Conservation (phyloP, 2,888 invertebrate genomes). For the Eulithis testata region DNA sequence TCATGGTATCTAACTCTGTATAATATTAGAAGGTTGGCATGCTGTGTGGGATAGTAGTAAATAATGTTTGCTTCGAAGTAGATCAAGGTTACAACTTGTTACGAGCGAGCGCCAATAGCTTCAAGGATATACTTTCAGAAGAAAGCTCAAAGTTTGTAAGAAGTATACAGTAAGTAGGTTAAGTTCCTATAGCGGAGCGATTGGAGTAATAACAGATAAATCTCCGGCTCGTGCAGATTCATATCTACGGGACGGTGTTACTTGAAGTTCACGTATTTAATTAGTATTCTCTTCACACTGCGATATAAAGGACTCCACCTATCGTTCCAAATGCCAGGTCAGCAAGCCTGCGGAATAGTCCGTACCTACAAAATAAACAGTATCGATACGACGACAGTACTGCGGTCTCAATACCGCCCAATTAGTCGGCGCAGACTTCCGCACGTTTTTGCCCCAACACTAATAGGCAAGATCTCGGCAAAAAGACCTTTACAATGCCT, state of each 20-base stretch:
- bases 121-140: constrained; percentile 34
- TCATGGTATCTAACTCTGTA: no score
- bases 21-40: background rate
- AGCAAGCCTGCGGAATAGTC: constrained; percentile 45
- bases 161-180: constrained; percentile 12
- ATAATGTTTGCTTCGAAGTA: constrained; percentile 24
- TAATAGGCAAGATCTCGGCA: constrained; percentile 73
- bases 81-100: constrained; percentile 38
- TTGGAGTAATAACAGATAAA: constrained; percentile 35
- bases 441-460: constrained; percentile 78
- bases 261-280: constrained; percentile 34
- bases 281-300: constrained; percentile 34
- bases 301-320: constrained; percentile 28
- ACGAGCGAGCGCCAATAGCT: constrained; percentile 31
- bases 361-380: constrained; percentile 53
- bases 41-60: constrained; percentile 4
- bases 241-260: constrained; percentile 35
- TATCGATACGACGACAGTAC: constrained; percentile 59
- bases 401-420: constrained; percentile 77
- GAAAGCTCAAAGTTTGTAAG: constrained; percentile 22
- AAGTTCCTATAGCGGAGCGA: constrained; percentile 15
- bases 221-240: constrained; percentile 32
- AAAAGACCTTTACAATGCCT: constrained; percentile 60
- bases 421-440: constrained; percentile 77
- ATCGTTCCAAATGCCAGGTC: constrained; percentile 45